These are phyloP conservation scores for Trididemnum clinides DNA, from an alignment of 23 tunicate species.

Conservation along the genomic window DNA sequence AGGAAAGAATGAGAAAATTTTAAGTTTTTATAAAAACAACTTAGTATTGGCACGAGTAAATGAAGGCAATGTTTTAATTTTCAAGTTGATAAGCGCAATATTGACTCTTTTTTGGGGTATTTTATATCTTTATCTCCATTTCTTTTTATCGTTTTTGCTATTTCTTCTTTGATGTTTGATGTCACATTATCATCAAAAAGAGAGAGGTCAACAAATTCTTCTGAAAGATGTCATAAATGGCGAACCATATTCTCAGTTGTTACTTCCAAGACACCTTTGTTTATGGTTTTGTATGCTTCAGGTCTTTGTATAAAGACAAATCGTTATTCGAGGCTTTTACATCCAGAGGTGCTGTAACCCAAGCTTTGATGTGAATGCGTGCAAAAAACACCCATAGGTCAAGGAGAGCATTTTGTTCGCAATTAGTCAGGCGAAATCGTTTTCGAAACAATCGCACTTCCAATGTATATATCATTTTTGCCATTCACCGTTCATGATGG, in stretches of 20 bases:
- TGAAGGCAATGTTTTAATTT: neutral
- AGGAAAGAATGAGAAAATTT: neutral
- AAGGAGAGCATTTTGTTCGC: neutral
- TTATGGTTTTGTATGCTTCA: neutral
- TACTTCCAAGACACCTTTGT: neutral
- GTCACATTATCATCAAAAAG: neutral
- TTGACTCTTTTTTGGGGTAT: neutral
- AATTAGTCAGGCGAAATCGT: neutral
- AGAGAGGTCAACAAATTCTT: neutral
- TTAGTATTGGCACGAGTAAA: neutral
- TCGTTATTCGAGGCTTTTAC: no score
- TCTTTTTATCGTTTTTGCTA: neutral
- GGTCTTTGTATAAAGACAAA: neutral
- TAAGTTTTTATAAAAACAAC: neutral
- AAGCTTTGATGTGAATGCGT: neutral
- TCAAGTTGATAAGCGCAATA: neutral
- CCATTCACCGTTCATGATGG: no score
- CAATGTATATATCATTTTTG: no score
- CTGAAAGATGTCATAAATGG: neutral
- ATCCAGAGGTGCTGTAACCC: constrained; percentile 4
- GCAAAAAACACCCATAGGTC: neutral
- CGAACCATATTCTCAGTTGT: neutral
- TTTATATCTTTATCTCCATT: no score
- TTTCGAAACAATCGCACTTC: no score
- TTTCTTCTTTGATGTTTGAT: neutral